phyloP scores from a whole-genome alignment of 2,888 invertebrate genomes.

The Trachelus tabidus region DNA sequence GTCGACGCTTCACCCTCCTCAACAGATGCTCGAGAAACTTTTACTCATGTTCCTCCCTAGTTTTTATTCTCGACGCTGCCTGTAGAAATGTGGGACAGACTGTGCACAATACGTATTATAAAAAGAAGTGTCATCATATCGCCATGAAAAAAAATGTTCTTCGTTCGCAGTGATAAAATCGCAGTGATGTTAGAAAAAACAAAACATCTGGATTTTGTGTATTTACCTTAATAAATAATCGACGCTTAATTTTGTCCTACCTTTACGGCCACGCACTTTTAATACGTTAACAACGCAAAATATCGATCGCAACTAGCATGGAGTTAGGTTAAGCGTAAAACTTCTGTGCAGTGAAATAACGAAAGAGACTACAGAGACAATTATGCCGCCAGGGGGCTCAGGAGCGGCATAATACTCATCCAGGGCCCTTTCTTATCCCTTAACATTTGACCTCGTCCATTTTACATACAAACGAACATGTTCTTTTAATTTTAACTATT shows the following conservation, averaged over 20 bases:
- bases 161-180: constrained; percentile 8
- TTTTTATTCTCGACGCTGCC: neutral
- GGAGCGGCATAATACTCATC: constrained; percentile 32
- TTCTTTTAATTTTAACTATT: neutral
- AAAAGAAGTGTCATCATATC: no score
- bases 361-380: constrained; percentile 21
- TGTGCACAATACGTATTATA: neutral
- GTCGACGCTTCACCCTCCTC: neutral
- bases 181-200: constrained; percentile 10
- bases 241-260: neutral
- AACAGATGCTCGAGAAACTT: neutral
- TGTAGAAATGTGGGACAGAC: neutral
- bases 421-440: constrained; percentile 23
- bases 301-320: neutral
- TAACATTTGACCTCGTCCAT: constrained; percentile 12
- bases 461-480: neutral
- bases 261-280: neutral
- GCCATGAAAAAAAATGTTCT: neutral
- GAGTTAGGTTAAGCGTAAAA: constrained; percentile 33
- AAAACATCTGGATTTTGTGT: neutral
- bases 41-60: neutral
- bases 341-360: constrained; percentile 11
- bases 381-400: constrained; percentile 33
- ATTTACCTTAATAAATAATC: neutral
- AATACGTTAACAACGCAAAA: constrained; percentile 5